Evolutionary conservation across 1,140 invertebrate species (phyloP).

Genomic region (Lordiphosa stackelbergi): DNA sequence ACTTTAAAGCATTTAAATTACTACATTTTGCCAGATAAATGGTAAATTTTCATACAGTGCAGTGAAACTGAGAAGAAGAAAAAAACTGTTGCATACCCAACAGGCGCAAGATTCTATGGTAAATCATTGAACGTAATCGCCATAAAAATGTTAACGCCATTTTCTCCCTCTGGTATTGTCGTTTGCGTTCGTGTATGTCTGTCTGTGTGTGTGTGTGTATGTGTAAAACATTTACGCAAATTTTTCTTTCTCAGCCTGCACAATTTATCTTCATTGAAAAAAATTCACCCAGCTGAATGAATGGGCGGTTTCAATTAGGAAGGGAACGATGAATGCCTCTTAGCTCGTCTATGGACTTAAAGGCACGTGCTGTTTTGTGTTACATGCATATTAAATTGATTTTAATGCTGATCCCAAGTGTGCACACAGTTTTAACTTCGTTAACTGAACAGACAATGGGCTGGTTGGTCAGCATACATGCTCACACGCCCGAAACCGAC

Average conservation of each 20-base stretch:
- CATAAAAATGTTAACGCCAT: constrained; percentile 1
- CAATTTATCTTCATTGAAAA: constrained; percentile 62
- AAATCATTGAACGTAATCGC: constrained; percentile 3
- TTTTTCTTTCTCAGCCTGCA: constrained; percentile 23
- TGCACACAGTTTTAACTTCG: constrained; percentile 27
- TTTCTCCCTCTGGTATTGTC: neutral
- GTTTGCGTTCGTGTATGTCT: neutral
- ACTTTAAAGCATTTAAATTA: too few species aligned
- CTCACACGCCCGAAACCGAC: neutral
- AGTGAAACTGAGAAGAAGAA: neutral
- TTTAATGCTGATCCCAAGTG: constrained; percentile 26
- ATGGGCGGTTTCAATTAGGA: constrained; percentile 35
- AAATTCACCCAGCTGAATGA: neutral
- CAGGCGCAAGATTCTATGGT: constrained; percentile 5
- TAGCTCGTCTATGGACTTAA: too few species aligned
- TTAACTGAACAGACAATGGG: constrained; percentile 39
- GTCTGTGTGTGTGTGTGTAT: neutral
- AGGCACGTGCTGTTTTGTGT: too few species aligned
- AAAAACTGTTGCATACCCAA: constrained; percentile 14
- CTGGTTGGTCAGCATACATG: too few species aligned
- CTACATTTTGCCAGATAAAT: too few species aligned
- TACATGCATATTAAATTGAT: constrained; percentile 42
- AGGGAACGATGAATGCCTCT: too few species aligned
- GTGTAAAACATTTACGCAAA: constrained; percentile 22
- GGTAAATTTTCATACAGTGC: too few species aligned